These are phyloP conservation scores for Clostera curtula DNA, from an alignment of 2,888 invertebrate genomes.

Conservation along the genomic window DNA sequence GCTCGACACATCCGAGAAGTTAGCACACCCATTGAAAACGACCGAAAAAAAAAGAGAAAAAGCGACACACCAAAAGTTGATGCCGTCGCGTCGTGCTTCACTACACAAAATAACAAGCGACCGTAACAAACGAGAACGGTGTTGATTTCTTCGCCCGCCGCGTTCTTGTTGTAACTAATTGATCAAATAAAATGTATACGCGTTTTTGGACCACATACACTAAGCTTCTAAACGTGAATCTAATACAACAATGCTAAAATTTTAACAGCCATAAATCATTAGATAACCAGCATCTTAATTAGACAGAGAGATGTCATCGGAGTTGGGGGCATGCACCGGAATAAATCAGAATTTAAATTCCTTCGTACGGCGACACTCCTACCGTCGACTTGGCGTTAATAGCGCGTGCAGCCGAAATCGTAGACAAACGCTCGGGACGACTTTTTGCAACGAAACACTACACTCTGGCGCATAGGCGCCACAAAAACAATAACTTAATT, in stretches of 20 bases:
- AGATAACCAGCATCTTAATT: conserved; percentile 58
- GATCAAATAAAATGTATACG: background rate
- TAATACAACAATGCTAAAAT: conserved; percentile 31
- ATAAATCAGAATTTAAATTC: conserved; percentile 69
- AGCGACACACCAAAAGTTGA: conserved; percentile 43
- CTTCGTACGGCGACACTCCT: conserved; percentile 69
- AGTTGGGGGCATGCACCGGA: conserved; percentile 45
- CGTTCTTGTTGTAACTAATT: conserved; percentile 2
- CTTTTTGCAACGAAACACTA: conserved; percentile 60
- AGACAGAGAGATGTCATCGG: conserved; percentile 59
- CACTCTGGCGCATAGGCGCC: conserved; percentile 47
- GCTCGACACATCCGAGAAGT: conserved; percentile 51
- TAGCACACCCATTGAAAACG: conserved; percentile 52
- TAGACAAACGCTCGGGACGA: conserved; percentile 53
- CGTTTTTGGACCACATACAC: too few relatives aligned
- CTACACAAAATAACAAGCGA: conserved; percentile 55
- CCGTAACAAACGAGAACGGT: conserved; percentile 44
- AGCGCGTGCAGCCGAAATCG: conserved; percentile 69
- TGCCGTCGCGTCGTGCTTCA: conserved; percentile 41
- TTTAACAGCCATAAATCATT: conserved; percentile 48
- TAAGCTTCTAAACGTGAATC: too few relatives aligned
- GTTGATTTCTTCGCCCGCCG: conserved; percentile 27
- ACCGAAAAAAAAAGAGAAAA: conserved; percentile 47
- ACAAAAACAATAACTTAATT: conserved; percentile 44
- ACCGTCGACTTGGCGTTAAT: conserved; percentile 66